A percentile compares a stretch with the other conserved stretches of the same genome.
phyloP scores from a whole-genome alignment of 2,888 invertebrate species.

The Caenorhabditis sulstoni region DNA sequence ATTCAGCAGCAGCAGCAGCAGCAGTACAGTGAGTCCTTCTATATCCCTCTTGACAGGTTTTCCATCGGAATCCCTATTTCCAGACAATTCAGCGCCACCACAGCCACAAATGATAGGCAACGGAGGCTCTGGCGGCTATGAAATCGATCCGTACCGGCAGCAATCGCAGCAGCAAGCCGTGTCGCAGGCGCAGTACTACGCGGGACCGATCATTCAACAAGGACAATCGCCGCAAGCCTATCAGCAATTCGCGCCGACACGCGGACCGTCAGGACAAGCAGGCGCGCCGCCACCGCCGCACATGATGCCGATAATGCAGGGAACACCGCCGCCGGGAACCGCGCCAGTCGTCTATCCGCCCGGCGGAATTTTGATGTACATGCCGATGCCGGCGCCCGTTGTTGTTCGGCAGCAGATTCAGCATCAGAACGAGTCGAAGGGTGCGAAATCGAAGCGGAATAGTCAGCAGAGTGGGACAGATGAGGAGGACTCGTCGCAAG shows the following conservation, averaged over 20 bases:
- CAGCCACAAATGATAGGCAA: background rate
- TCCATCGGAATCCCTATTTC: no score
- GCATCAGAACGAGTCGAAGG: background rate
- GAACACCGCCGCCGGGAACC: background rate
- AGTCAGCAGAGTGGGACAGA: constrained; percentile 21
- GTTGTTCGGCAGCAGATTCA: constrained; percentile 14
- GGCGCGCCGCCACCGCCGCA: background rate
- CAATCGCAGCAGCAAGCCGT: constrained; percentile 3
- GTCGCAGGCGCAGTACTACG: constrained; percentile 26
- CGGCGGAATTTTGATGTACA: constrained; percentile 1
- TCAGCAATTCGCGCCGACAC: background rate
- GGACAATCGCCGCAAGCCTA: constrained; percentile 7
- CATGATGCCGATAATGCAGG: constrained; percentile 13
- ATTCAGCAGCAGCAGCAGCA: no score
- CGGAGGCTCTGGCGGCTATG: background rate
- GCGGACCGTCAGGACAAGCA: constrained; percentile 9
- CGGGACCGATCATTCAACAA: constrained; percentile 28
- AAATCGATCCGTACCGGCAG: constrained; percentile 17
- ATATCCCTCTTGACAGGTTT: no score
- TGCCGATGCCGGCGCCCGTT: constrained; percentile 30
- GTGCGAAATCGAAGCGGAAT: constrained; percentile 17
- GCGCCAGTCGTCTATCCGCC: constrained; percentile 14
- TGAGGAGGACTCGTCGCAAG: background rate
- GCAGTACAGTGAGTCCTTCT: constrained; percentile 29
- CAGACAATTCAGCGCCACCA: constrained; percentile 2